Percentiles rank a stretch among this genome's conserved stretches.
phyloP scores from a whole-genome alignment of 2,888 invertebrate species.

The Leptura quadrifasciata region DNA sequence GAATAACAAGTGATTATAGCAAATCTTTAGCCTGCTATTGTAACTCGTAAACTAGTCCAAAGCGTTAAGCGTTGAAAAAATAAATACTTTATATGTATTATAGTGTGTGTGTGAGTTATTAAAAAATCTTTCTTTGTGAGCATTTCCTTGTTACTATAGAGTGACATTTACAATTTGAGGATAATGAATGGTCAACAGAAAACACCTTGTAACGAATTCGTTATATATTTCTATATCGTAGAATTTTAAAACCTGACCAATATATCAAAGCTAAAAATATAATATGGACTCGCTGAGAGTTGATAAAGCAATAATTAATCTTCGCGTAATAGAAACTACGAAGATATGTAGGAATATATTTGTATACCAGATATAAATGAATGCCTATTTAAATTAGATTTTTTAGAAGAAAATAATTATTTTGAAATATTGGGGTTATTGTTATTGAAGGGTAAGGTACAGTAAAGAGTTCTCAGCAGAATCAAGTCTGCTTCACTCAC shows the following conservation, averaged over 20 bases:
- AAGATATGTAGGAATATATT: background rate
- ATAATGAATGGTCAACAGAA: background rate
- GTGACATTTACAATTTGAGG: background rate
- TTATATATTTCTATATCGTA: background rate
- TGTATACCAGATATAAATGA: background rate
- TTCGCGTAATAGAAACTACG: background rate
- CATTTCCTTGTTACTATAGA: constrained; percentile 36
- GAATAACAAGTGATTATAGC: constrained; percentile 62
- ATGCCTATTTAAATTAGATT: no score
- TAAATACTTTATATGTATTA: constrained; percentile 57
- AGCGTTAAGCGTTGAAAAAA: constrained; percentile 57
- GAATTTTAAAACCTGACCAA: background rate
- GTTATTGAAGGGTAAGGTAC: no score
- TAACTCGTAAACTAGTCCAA: constrained; percentile 62
- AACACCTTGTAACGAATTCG: background rate
- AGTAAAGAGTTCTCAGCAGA: no score
- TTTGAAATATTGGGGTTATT: no score
- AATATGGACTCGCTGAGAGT: background rate
- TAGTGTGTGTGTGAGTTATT: constrained; percentile 47
- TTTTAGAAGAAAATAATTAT: no score
- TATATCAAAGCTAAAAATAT: background rate
- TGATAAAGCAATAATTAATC: background rate
- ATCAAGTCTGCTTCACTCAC: no score
- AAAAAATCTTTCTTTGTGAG: constrained; percentile 35
- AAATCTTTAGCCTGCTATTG: constrained; percentile 62